These are phyloP conservation scores for Mechanitis messenoides DNA, from an alignment of 2,888 invertebrate species.

Conservation along the genomic window DNA sequence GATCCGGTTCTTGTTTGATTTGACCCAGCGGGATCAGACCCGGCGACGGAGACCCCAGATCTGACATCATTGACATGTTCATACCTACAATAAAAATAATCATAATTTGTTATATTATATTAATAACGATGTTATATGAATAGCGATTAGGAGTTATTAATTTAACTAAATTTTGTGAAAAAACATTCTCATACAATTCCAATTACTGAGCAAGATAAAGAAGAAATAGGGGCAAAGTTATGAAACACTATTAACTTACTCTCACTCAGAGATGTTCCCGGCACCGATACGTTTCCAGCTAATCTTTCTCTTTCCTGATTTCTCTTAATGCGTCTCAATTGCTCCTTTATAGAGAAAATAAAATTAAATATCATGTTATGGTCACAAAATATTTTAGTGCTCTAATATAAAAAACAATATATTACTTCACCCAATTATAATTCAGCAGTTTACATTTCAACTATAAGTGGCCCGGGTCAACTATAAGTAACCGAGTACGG, in stretches of 20 bases:
- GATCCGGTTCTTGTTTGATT: conserved; percentile 72
- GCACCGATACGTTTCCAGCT: conserved; percentile 70
- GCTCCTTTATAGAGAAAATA: conserved; percentile 77
- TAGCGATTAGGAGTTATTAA: background rate
- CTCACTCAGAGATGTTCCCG: conserved; percentile 46
- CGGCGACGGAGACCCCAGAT: conserved; percentile 52
- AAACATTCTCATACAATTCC: no score
- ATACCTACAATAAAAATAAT: conserved; percentile 33
- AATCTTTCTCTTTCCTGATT: conserved; percentile 91
- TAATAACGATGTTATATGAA: no score
- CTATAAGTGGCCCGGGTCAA: no score
- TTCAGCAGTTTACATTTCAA: no score
- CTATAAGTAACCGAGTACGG: no score
- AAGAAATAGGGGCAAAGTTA: no score
- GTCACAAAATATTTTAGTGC: background rate
- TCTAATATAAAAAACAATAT: no score
- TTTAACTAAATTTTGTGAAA: no score
- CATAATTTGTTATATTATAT: no score
- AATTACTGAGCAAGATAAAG: no score
- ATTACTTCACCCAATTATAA: no score
- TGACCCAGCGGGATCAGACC: conserved; percentile 61
- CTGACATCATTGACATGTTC: conserved; percentile 47
- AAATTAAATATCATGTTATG: background rate
- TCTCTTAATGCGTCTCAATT: conserved; percentile 93
- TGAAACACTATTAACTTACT: conserved; percentile 41